Percentiles rank a stretch among this genome's conserved stretches.
Evolutionary conservation across 2,797 vertebrate genomes (phyloP).

Genomic region (Tokudaia tokunoshimensis): DNA sequence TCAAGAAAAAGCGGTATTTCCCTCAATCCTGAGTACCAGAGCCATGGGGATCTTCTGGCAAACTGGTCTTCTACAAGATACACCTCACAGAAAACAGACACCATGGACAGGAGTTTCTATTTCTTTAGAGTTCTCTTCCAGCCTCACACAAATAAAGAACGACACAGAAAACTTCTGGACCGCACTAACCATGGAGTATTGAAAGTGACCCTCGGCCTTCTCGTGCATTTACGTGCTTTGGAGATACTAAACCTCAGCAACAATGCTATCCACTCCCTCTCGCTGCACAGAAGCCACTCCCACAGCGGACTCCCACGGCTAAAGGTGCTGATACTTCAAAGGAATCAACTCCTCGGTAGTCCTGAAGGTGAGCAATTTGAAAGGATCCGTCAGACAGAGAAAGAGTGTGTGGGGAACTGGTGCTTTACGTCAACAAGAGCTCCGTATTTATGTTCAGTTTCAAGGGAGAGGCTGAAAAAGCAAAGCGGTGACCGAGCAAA

Average conservation of each 20-base stretch:
- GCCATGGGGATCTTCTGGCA: slow-evolving; percentile 83
- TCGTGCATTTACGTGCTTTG: slow-evolving; percentile 69
- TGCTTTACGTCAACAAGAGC: not conserved
- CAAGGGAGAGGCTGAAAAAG: slow-evolving; percentile 21
- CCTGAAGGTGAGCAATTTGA: slow-evolving; percentile 90
- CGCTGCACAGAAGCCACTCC: slow-evolving; percentile 53
- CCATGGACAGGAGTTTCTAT: slow-evolving; percentile 89
- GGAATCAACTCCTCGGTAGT: slow-evolving; percentile 90
- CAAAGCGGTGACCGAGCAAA: slow-evolving; percentile 3
- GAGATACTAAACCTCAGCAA: slow-evolving; percentile 84
- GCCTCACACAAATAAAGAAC: slow-evolving; percentile 60
- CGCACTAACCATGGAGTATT: slow-evolving; percentile 91
- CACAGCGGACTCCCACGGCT: slow-evolving; percentile 88
- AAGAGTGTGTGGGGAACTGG: not conserved
- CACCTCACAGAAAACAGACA: slow-evolving; percentile 75
- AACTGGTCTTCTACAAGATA: slow-evolving; percentile 88
- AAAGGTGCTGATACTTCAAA: slow-evolving; percentile 90
- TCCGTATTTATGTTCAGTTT: slow-evolving; percentile 40
- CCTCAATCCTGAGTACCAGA: slow-evolving; percentile 81
- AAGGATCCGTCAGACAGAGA: not conserved
- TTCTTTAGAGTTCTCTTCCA: slow-evolving; percentile 84
- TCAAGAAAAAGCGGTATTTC: slow-evolving; percentile 53
- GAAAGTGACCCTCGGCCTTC: slow-evolving; percentile 88
- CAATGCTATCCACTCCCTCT: slow-evolving; percentile 77
- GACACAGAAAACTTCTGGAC: slow-evolving; percentile 88